Conservation (phyloP, 2,888 invertebrate species). For the Listrodromus nycthemerus region DNA sequence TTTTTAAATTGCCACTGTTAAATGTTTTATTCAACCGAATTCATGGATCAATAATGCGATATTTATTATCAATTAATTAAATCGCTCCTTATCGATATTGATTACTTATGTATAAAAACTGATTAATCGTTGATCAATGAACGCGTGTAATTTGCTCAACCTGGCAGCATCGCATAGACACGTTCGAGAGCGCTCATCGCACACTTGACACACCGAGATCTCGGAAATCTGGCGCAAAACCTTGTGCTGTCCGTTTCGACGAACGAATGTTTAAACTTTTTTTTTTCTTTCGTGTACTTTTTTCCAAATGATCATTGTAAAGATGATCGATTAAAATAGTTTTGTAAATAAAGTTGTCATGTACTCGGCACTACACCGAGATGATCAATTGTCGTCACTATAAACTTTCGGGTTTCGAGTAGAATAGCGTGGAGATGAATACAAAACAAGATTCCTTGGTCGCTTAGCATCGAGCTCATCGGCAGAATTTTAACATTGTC, state of each 20-base stretch:
- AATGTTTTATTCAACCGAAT: neutral
- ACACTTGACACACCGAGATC: constrained; percentile 45
- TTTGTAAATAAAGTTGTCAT: constrained; percentile 48
- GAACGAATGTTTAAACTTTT: constrained; percentile 21
- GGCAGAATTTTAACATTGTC: constrained; percentile 43
- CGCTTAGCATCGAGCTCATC: constrained; percentile 37
- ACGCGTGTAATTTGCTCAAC: constrained; percentile 10
- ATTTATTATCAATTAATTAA: neutral
- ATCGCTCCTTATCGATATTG: neutral
- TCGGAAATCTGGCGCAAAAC: constrained; percentile 55
- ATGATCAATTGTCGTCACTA: constrained; percentile 19
- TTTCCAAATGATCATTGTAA: constrained; percentile 55
- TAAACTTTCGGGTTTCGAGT: constrained; percentile 20
- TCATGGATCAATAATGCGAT: neutral
- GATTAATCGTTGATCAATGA: constrained; percentile 11
- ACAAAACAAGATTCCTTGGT: constrained; percentile 40
- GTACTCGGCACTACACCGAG: constrained; percentile 34
- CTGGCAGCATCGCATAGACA: constrained; percentile 27
- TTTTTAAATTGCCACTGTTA: neutral
- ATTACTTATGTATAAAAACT: neutral
- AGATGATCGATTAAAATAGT: constrained; percentile 49
- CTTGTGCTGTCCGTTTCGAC: constrained; percentile 34
- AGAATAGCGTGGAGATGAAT: constrained; percentile 32
- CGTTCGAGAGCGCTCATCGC: constrained; percentile 42
- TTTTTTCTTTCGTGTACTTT: constrained; percentile 2